Evolutionary conservation across 2,113 vertebrate species (phyloP).

Genomic region (Climacteris rufus): DNA sequence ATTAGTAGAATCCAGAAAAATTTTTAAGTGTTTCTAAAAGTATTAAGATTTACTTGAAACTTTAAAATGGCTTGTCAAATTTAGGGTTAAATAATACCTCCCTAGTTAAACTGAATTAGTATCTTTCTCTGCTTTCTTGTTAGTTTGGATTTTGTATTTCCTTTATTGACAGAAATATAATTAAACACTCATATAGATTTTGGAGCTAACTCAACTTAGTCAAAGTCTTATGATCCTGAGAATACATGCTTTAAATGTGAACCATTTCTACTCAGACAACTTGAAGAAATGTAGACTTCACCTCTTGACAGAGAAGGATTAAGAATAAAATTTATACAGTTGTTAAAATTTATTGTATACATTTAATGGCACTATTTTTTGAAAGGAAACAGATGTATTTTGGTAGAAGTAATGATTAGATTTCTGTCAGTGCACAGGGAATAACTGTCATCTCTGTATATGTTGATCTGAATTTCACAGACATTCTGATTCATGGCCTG

Average conservation of each 20-base stretch:
- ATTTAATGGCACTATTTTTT: background rate
- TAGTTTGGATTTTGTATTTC: accelerated
- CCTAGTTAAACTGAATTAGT: background rate
- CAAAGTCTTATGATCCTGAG: background rate
- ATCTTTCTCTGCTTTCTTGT: background rate
- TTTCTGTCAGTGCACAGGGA: background rate
- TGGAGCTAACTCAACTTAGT: background rate
- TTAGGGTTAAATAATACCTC: background rate
- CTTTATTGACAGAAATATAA: background rate
- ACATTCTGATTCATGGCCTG: background rate
- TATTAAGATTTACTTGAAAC: background rate
- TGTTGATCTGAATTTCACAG: background rate
- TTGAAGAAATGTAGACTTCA: background rate
- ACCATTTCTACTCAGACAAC: background rate
- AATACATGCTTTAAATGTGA: background rate
- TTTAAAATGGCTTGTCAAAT: background rate
- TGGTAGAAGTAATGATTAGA: background rate
- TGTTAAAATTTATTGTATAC: background rate
- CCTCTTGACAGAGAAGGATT: background rate
- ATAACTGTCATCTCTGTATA: background rate
- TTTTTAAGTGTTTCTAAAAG: background rate
- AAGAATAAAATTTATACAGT: background rate
- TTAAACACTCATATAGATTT: background rate
- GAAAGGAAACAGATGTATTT: background rate
- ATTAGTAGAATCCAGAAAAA: background rate